Conservation (phyloP, 1,140 invertebrate species). For the Leptoteleia sp. region DNA sequence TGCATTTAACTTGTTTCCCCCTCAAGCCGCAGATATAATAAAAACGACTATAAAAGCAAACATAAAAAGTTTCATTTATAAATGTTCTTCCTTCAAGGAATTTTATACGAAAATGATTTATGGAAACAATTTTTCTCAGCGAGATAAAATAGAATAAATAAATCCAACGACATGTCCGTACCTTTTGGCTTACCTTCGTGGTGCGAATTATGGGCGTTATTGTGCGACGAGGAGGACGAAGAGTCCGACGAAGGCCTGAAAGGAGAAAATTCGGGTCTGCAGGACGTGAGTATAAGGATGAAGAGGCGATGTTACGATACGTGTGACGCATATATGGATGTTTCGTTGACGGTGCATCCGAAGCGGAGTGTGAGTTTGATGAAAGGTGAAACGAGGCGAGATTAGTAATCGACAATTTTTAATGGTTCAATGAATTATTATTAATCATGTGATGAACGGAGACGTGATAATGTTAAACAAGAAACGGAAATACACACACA, state of each 20-base stretch:
- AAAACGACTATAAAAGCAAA: too few relatives aligned
- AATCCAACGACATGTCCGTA: too few relatives aligned
- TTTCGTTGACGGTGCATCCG: slow-evolving; percentile 65
- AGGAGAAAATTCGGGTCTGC: slow-evolving; percentile 89
- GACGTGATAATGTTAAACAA: neutral
- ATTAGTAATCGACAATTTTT: slow-evolving; percentile 68
- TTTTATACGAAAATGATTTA: too few relatives aligned
- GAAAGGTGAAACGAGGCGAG: slow-evolving; percentile 74
- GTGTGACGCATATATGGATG: slow-evolving; percentile 60
- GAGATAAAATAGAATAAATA: slow-evolving; percentile 20
- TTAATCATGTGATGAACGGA: slow-evolving; percentile 20
- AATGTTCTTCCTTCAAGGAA: too few relatives aligned
- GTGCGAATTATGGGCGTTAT: slow-evolving; percentile 78
- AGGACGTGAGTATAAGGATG: slow-evolving; percentile 66
- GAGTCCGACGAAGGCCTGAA: slow-evolving; percentile 85
- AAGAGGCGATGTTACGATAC: slow-evolving; percentile 60
- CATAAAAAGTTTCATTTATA: too few relatives aligned
- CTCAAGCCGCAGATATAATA: too few relatives aligned
- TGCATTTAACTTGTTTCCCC: too few relatives aligned
- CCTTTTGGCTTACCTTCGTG: slow-evolving; percentile 84
- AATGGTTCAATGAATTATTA: slow-evolving; percentile 51
- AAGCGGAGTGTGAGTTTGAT: slow-evolving; percentile 67
- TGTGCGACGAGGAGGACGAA: slow-evolving; percentile 77
- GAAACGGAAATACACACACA: too few relatives aligned
- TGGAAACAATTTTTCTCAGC: slow-evolving; percentile 25